phyloP scores from a whole-genome alignment of 2,797 vertebrate genomes.

The Pseudopleuronectes americanus region DNA sequence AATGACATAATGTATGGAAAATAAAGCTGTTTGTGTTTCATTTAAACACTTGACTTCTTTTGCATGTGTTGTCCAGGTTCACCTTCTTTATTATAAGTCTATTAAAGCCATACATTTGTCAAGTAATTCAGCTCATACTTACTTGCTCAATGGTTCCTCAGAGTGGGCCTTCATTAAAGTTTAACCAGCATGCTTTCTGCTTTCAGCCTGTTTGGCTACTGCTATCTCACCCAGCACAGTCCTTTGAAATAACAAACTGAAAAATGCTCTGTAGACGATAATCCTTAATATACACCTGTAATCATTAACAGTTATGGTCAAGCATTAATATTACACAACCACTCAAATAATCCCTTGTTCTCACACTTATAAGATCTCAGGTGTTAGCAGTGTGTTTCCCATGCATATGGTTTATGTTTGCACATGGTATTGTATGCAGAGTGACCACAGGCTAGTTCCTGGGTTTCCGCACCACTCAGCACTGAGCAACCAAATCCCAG shows the following conservation, averaged over 20 bases:
- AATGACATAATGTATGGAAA: slow-evolving; percentile 9
- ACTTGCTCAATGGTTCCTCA: slow-evolving; percentile 8
- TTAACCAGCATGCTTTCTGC: slow-evolving; percentile 3
- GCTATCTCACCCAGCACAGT: background rate
- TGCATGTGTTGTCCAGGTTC: background rate
- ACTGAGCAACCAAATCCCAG: slow-evolving; percentile 80
- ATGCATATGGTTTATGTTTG: background rate
- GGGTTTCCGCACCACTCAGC: slow-evolving; percentile 77
- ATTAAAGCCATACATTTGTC: background rate
- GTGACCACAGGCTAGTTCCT: slow-evolving; percentile 55
- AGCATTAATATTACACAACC: slow-evolving; percentile 50
- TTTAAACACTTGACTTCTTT: background rate
- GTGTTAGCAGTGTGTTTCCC: slow-evolving; percentile 10
- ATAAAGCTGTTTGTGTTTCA: background rate
- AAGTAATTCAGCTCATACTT: background rate
- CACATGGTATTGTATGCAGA: slow-evolving; percentile 1
- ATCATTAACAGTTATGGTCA: slow-evolving; percentile 27
- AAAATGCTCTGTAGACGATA: slow-evolving; percentile 4
- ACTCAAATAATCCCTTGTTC: slow-evolving; percentile 25
- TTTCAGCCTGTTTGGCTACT: slow-evolving; percentile 9
- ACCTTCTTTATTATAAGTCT: too few species aligned
- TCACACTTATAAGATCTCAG: slow-evolving; percentile 15
- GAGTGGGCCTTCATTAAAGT: background rate
- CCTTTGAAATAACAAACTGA: slow-evolving; percentile 20
- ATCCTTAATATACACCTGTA: slow-evolving; percentile 20